phyloP scores from a whole-genome alignment of 2,113 vertebrate genomes.

The Plotosus lineatus region DNA sequence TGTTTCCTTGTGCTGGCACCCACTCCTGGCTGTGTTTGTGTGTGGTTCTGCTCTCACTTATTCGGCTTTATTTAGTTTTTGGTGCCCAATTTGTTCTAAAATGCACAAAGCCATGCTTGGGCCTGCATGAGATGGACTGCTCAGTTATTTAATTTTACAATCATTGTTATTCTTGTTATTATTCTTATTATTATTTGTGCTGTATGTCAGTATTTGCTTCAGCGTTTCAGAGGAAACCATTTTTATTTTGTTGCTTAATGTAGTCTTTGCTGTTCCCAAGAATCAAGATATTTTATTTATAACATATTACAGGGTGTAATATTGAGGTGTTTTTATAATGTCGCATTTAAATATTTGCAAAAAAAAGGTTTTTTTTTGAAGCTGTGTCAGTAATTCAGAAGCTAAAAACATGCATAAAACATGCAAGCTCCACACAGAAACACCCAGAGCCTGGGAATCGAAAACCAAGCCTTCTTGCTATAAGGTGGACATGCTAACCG shows the following conservation, averaged over 20 bases:
- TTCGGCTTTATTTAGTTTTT: slow-evolving; percentile 30
- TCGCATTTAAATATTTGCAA: neutral
- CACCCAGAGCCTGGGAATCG: too few species aligned
- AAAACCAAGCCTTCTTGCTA: too few species aligned
- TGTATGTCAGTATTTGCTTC: neutral
- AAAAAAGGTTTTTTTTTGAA: neutral
- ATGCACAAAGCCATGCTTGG: neutral
- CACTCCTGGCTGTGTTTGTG: slow-evolving; percentile 32
- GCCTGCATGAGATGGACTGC: slow-evolving; percentile 39
- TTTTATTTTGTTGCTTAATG: neutral
- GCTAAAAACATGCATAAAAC: too few species aligned
- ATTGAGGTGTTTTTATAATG: neutral
- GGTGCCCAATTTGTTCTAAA: slow-evolving; percentile 24
- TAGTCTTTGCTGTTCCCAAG: neutral
- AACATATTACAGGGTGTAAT: neutral
- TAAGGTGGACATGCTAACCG: too few species aligned
- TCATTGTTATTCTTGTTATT: neutral
- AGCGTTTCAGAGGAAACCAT: neutral
- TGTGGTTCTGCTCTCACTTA: slow-evolving; percentile 35
- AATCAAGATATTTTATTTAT: neutral
- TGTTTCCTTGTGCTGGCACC: slow-evolving; percentile 39
- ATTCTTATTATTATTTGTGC: neutral
- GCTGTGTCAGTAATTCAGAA: too few species aligned
- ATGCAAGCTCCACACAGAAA: too few species aligned
- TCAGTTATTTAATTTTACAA: neutral